Evolutionary conservation across 2,797 vertebrate genomes (phyloP), one percentile per base, ranked within the genome.

Genomic region (Perodicticus potto): DNA sequence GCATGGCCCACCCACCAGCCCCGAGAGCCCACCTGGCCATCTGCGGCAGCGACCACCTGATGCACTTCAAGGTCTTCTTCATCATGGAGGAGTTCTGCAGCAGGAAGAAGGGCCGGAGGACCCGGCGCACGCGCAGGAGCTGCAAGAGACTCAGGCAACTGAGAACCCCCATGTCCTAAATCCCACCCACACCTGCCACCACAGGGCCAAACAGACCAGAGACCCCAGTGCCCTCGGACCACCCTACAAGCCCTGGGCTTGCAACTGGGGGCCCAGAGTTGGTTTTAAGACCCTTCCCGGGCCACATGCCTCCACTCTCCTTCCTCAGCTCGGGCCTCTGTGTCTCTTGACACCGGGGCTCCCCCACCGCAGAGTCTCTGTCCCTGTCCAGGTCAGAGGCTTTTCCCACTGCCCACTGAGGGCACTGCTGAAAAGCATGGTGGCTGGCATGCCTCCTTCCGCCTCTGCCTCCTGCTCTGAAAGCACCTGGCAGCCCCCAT

Each of bases 41-140:
- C 97, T 99, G 99, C 12, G 99, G 99, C 96, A 99, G 98, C 0
- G 99, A 99, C 93, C 99, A 99, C 95, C 99, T 99, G 91, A 99
- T 99, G 86, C 99, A 99, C 97, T 99, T 99, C 73, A 99, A 98
- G 0, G 99, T 99, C 98, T 99, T 99, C 98, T 99, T 99, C 99
- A 99, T 99, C 97, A 99, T 98, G 4, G 99, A 99, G 13, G 99
- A 99, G 98, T 99, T 99, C 98, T 99, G 99, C 86, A 99, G 98
- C 55, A 99, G 99, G 98, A 99, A 99, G 98, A 99, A 99, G 0
- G 99, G 99, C 0, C 99, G 99, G 11, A 99, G 96, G 14, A 99
- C 97, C 93, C 99, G 98, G 69, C 99, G 99, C 7, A 99, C 95
- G 92, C 99, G 98, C 90, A 99, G 69, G 49, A 23, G 97, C 99